Percentiles rank a stretch among this genome's conserved stretches.
phyloP scores from a whole-genome alignment of 2,888 invertebrate species.

The Drosophila falleni region DNA sequence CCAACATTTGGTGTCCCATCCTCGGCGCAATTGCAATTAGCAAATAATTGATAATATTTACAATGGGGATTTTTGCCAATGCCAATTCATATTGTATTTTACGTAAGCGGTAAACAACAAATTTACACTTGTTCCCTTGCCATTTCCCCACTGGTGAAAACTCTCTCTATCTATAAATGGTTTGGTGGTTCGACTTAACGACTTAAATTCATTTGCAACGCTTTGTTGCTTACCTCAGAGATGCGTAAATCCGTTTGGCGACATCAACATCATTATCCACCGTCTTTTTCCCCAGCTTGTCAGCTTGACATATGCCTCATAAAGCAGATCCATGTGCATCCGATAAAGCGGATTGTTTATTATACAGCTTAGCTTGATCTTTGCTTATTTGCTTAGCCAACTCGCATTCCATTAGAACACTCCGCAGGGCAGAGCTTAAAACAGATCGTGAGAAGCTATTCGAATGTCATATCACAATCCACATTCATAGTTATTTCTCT shows the following conservation, averaged over 20 bases:
- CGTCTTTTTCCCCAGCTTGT: constrained; percentile 15
- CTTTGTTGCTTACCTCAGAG: constrained; percentile 42
- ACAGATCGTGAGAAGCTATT: constrained; percentile 30
- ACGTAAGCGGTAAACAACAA: constrained; percentile 46
- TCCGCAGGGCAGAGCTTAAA: constrained; percentile 11
- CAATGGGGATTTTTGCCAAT: constrained; percentile 27
- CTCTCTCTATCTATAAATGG: background rate
- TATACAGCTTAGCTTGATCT: constrained; percentile 26
- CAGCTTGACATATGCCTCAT: constrained; percentile 25
- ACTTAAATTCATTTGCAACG: constrained; percentile 42
- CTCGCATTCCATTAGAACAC: constrained; percentile 18
- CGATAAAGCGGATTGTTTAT: constrained; percentile 32
- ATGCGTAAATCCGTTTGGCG: constrained; percentile 51
- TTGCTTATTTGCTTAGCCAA: constrained; percentile 21
- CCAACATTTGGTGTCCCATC: constrained; percentile 26
- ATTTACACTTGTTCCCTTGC: background rate
- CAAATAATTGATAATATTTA: constrained; percentile 52
- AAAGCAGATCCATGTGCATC: constrained; percentile 27
- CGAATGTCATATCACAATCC: background rate
- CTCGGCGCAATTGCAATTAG: constrained; percentile 55
- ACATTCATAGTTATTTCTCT: background rate
- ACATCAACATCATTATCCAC: constrained; percentile 21
- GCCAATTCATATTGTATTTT: constrained; percentile 49
- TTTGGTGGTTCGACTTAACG: constrained; percentile 6
- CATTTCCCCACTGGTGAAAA: background rate